Evolutionary conservation across 1,140 invertebrate genomes (phyloP), one percentile per base, ranked within the genome.

Genomic region (Pachyrhynchus sulphureomaculatus): DNA sequence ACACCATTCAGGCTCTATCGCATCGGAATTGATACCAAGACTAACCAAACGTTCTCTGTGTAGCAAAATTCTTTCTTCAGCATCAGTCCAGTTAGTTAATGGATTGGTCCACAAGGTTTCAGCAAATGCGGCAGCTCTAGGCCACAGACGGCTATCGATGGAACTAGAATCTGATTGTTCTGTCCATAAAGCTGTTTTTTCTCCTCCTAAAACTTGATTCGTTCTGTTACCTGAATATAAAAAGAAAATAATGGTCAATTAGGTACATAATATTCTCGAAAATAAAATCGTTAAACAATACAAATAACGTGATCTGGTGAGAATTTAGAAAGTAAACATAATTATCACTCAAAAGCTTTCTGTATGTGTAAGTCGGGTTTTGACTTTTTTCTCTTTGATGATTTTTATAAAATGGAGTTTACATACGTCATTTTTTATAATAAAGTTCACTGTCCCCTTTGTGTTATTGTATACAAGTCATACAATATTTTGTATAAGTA

Each of bases 81-180:
- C 87, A 18, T 81, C 76, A 21, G 72, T 70, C 86, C 87, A 89
- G 2, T 64, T 67, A 5, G 73, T 75, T 1, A 54, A 45, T 0
- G 87, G 86, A 66, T 90, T 84, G 1, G 84, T 77, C 90, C 90
- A 93, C 1, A 92, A 76, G 8, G 88, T 78, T 78, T 93, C 91
- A 1, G 88, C 90, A 61, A 92, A 71, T 0, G 90, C 90, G 33
- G 89, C 86, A 1, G 85, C 82, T 57, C 90, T 78, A 5, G 90
- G 90, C 89, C 89, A 92, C 44, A 91, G 75, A 54, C 87, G 82
- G 10, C 76, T 76, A 71, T 90, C 88, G 17, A 86, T 68, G 0
- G 83, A 80, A 0, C 77, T 68, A 47, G 82, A 79, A 70, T 89
- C 88, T 1, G 83, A 81, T 75, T 91, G 88, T 72, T 92, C 90